These are phyloP conservation scores for Thysanoteuthis rhombus DNA, from an alignment of 2,888 invertebrate species.

Conservation along the genomic window DNA sequence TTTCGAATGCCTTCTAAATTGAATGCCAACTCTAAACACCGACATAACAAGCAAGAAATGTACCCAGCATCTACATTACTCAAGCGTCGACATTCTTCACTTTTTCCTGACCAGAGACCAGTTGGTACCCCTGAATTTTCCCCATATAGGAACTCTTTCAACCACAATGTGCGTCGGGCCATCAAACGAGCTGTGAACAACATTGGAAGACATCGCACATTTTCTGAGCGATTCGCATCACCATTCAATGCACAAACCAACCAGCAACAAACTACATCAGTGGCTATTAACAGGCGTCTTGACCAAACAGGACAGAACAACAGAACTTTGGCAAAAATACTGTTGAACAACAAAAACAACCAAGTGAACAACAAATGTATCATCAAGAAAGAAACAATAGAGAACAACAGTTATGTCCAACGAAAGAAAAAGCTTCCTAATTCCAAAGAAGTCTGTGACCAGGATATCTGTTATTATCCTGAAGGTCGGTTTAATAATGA, in stretches of 20 bases:
- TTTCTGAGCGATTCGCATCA: not conserved
- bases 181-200: constrained; percentile 23
- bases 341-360: not conserved
- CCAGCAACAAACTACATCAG: not conserved
- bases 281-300: not conserved
- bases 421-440: not conserved
- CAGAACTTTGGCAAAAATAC: not conserved
- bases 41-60: not conserved
- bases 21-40: not conserved
- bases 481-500: not conserved
- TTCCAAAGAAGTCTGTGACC: not conserved
- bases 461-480: not conserved
- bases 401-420: not conserved
- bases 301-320: not conserved
- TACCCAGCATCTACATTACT: not conserved
- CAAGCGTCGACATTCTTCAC: not conserved
- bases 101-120: not conserved
- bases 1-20: not conserved
- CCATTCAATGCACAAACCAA: not conserved
- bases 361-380: not conserved
- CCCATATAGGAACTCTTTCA: not conserved
- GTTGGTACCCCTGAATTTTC: not conserved
- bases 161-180: not conserved
- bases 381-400: not conserved
- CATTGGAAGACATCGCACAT: not conserved